Base-by-base conservation (phyloP, 23 tunicate genomes). In the Styela clava region DNA sequence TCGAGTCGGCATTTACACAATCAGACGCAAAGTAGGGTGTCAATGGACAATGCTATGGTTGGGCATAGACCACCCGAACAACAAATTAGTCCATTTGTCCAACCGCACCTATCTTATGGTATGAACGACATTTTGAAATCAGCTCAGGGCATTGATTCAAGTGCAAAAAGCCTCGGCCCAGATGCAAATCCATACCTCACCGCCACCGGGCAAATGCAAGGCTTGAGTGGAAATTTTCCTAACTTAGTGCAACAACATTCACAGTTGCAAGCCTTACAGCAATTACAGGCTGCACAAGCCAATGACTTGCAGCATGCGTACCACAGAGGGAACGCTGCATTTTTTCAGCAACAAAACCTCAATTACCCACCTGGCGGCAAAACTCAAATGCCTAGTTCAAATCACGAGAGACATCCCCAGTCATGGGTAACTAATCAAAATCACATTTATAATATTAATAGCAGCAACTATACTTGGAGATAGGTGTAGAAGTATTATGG, bases 241-340 rank as follows among this genome's bases (percentile, higher is more conserved):
- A 44, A 44, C 56, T 44, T 44, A 44, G 77, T 35, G 35, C 35
- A 28, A 26, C 77, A 71, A 3, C 77, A 71, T 3, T 34, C 32
- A 32, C 77, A 71, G 35, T 71, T 71, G 32, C 77, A 71, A 32
- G 77, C 77, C 3, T 26, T 71, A 16, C 77, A 71, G 77, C 77
- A 71, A 32, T 28, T 71, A 31, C 81, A 76, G 21, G 32, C 37
- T 64, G 81, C 62, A n/a, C 81, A 76, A 36, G 34, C 51, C 21
- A 67, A 67, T 24, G 31, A 67, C 23, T 24, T 76, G 21, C 81
- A 76, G 64, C 52, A 76, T 22, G 27, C 27, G 64, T 76, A 76
- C 64, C 35, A 67, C 71, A 27, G 31, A 29, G 71, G 31, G 71
- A 29, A 27, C 71, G 31, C 71, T 16, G 71, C 32, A 16, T 67